Evolutionary conservation across 2,113 vertebrate genomes (phyloP).

Genomic region (Pluvialis apricaria): DNA sequence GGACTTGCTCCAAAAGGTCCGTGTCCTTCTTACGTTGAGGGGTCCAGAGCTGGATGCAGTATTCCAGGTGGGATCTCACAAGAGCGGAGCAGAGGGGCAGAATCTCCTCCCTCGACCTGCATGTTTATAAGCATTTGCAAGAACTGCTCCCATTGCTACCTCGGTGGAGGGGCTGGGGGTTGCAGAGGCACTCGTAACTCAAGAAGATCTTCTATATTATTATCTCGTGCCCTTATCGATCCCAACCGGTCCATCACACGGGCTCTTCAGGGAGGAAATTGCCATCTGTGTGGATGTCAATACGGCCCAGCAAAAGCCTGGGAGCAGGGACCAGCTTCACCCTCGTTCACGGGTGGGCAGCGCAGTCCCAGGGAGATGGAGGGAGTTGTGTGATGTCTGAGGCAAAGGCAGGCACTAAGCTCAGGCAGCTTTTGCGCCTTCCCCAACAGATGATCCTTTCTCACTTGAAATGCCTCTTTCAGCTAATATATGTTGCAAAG

Average conservation of each 20-base stretch:
- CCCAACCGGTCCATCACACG: not conserved
- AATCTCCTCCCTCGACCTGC: no score
- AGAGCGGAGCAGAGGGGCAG: no score
- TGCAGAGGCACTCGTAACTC: not conserved
- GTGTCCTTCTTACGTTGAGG: no score
- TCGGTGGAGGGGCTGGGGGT: no score
- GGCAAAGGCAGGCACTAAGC: not conserved
- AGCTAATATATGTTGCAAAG: not conserved
- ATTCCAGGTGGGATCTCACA: no score
- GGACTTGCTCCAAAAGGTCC: no score
- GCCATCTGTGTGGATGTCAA: accelerated
- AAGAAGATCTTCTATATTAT: not conserved
- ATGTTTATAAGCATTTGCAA: not conserved
- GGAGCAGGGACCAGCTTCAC: not conserved
- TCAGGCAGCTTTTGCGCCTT: accelerated
- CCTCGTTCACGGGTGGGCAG: not conserved
- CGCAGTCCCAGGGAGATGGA: accelerated
- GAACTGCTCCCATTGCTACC: not conserved
- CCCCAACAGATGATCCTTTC: not conserved
- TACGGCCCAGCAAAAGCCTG: not conserved
- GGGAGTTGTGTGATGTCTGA: not conserved
- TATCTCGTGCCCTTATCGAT: accelerated
- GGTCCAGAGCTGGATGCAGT: no score
- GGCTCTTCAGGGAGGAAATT: not conserved
- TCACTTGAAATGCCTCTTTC: not conserved